Percentiles rank a stretch among this genome's conserved stretches.
These are phyloP conservation scores for Pempheris klunzingeri DNA, from an alignment of 2,797 vertebrate genomes.

Conservation along the genomic window DNA sequence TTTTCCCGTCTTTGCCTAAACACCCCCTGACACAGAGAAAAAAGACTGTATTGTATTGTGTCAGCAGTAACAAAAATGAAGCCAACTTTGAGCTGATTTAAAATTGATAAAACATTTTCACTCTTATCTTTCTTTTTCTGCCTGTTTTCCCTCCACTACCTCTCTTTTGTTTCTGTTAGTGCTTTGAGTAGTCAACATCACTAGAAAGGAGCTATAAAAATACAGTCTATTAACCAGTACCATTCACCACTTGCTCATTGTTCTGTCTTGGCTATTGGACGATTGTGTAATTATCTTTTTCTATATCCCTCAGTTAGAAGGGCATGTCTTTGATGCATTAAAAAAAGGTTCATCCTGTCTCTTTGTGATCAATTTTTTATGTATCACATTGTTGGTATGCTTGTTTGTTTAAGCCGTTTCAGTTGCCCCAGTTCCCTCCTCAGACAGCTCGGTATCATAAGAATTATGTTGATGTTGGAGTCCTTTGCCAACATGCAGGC, in stretches of 20 bases:
- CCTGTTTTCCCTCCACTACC: not conserved
- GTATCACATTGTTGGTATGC: not conserved
- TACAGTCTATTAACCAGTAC: too few species aligned
- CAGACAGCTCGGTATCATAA: not conserved
- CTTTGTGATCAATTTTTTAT: slow-evolving; percentile 1
- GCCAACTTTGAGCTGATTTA: slow-evolving; percentile 12
- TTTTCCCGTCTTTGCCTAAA: slow-evolving; percentile 10
- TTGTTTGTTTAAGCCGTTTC: not conserved
- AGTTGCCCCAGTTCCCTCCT: not conserved
- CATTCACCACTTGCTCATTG: too few species aligned
- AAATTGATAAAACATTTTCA: slow-evolving; percentile 9
- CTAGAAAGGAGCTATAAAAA: too few species aligned
- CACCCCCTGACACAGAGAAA: not conserved
- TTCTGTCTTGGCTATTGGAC: slow-evolving; percentile 1
- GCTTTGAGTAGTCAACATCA: too few species aligned
- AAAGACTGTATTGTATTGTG: not conserved
- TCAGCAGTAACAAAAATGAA: slow-evolving; percentile 20
- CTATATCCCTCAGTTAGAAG: not conserved
- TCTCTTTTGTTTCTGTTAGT: not conserved
- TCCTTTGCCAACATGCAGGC: not conserved
- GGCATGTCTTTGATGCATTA: not conserved
- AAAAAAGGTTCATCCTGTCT: not conserved
- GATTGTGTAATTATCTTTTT: not conserved
- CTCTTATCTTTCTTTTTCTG: not conserved
- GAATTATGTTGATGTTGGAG: not conserved